phyloP scores from a whole-genome alignment of 2,113 vertebrate species.

The Siphamia tubifer region DNA sequence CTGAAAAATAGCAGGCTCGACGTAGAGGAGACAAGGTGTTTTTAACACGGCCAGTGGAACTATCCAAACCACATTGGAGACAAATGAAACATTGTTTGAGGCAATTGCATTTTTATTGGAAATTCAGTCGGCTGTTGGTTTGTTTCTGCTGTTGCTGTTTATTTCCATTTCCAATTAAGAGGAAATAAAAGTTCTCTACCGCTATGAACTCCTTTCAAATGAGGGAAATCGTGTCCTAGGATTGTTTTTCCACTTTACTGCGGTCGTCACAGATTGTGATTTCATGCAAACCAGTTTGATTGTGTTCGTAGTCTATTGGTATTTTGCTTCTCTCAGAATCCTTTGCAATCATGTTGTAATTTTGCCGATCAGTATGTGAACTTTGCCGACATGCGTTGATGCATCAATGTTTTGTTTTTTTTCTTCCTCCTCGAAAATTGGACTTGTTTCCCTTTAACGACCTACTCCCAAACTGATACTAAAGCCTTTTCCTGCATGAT shows the following conservation, averaged over 20 bases:
- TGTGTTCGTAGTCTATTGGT: constrained; percentile 76
- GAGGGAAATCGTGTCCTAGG: constrained; percentile 41
- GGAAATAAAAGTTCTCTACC: constrained; percentile 62
- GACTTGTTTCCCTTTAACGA: constrained; percentile 76
- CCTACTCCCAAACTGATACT: constrained; percentile 76
- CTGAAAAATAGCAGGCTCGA: constrained; percentile 30
- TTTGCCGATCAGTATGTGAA: constrained; percentile 77
- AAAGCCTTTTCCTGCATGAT: constrained; percentile 79
- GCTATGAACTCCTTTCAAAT: constrained; percentile 49
- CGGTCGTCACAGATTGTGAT: constrained; percentile 70
- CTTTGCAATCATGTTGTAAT: constrained; percentile 81
- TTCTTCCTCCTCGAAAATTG: constrained; percentile 41
- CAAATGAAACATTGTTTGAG: constrained; percentile 64
- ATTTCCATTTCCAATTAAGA: constrained; percentile 69
- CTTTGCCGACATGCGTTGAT: constrained; percentile 54
- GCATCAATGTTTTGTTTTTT: constrained; percentile 48
- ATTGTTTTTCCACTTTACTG: constrained; percentile 61
- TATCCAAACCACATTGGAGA: constrained; percentile 41
- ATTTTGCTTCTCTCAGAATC: constrained; percentile 73
- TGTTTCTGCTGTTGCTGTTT: constrained; percentile 57
- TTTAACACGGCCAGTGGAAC: constrained; percentile 43
- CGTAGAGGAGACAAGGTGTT: constrained; percentile 31
- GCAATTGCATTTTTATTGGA: constrained; percentile 72
- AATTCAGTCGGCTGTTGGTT: constrained; percentile 55
- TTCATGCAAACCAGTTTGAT: constrained; percentile 72